phyloP scores from a whole-genome alignment of 1,140 invertebrate genomes.

The Aphis craccivora region DNA sequence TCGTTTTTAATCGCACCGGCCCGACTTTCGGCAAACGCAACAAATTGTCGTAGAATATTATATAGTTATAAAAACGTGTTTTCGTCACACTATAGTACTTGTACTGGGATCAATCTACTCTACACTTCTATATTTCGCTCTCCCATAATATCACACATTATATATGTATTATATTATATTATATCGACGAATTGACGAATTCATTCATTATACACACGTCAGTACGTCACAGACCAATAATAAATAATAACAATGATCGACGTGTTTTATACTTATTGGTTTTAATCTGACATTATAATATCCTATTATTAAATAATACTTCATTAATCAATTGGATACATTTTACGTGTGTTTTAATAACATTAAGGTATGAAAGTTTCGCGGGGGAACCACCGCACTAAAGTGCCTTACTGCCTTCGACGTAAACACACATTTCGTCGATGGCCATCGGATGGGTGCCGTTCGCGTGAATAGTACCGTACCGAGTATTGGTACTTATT shows the following conservation, averaged over 20 bases:
- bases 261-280: no score
- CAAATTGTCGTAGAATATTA: neutral
- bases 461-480: neutral
- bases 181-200: neutral
- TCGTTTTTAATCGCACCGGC: neutral
- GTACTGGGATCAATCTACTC: neutral
- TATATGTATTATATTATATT: no score
- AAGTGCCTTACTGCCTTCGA: neutral
- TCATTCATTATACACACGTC: neutral
- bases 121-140: neutral
- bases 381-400: no score
- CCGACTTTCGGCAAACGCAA: neutral
- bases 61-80: neutral
- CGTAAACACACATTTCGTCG: neutral
- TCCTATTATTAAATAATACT: no score
- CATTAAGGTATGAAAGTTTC: neutral
- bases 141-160: no score
- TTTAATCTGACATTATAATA: no score
- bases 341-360: neutral
- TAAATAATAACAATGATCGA: no score
- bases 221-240: neutral
- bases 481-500: neutral
- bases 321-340: neutral
- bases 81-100: neutral
- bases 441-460: neutral